Base-by-base conservation (phyloP, 2,888 invertebrate genomes). In the Brachylomia viminalis region DNA sequence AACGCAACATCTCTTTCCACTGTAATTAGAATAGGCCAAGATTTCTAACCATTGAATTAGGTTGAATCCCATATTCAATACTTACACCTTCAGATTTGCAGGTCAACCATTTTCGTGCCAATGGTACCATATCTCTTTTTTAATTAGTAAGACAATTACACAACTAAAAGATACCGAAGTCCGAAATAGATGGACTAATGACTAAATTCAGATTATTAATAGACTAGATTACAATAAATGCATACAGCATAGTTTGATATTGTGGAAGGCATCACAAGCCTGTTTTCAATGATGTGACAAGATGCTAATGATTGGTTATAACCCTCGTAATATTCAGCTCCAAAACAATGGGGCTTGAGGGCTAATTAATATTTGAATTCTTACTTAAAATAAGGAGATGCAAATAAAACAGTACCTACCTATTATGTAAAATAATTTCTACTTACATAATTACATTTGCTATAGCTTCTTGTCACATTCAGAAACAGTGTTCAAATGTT, bases 191-290 rank as follows among this genome's bases (percentile, higher is more conserved):
- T 79, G 7, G 59, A 68, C 81, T 83, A 83, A 79, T 74, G 58
- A 86, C 79, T 84, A 80, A 80, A 88, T 83, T 83, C 72, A 85
- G 77, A 85, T 80, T 83, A 83, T 78, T 79, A 83, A 71, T 72
- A 61, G 91, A 92, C 92, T 86, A 86, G 86, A 86, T 82, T 90
- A 89, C 83, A 89, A 84, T 85, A 87, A 84, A 89, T 87, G 82
- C 87, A 86, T 79, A 71, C 73, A 88, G 87, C 89, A 90, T 85
- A 82, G 75, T 86, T 86, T 90, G 87, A 88, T 88, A 90, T 86
- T 74, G 83, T 92, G 91, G 92, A 92, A 93, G 92, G 92, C 93
- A 90, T 92, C 89, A 56, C 69, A 86, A 81, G 84, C 78, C 86
- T 88, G 87, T 52, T 72, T 80, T 71, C 74, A 73, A 68, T 65